These are phyloP conservation scores for Smittia aterrima DNA, from an alignment of 2,888 invertebrate genomes.

Conservation along the genomic window DNA sequence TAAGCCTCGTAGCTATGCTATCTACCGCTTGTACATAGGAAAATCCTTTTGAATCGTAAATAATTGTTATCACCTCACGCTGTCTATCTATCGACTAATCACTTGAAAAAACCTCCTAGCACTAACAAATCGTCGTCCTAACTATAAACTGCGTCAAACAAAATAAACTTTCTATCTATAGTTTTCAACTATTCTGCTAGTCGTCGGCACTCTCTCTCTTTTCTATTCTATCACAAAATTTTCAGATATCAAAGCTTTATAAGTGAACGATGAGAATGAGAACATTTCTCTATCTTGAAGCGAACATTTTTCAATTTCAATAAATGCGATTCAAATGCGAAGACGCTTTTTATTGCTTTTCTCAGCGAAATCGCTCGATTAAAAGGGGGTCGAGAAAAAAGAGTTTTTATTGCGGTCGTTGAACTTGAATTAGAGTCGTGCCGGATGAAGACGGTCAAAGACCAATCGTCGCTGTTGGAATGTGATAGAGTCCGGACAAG, in stretches of 20 bases:
- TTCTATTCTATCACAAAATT: constrained; percentile 25
- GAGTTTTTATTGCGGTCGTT: constrained; percentile 47
- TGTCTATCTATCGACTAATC: neutral
- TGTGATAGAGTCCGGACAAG: constrained; percentile 67
- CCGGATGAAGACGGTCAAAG: constrained; percentile 17
- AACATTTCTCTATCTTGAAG: neutral
- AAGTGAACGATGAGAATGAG: neutral
- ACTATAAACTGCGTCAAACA: neutral
- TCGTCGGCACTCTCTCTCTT: neutral
- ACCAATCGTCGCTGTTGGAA: constrained; percentile 63
- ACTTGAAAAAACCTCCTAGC: neutral
- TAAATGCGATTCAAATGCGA: neutral
- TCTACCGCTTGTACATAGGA: neutral
- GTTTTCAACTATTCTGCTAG: constrained; percentile 8
- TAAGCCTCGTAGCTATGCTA: neutral
- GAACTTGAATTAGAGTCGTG: constrained; percentile 50
- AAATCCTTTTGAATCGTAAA: neutral
- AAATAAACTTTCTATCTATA: constrained; percentile 1
- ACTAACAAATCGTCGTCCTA: no score
- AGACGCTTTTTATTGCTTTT: neutral
- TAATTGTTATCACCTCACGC: neutral
- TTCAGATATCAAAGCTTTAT: constrained; percentile 1
- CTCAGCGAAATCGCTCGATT: neutral
- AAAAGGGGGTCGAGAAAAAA: neutral
- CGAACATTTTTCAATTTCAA: neutral